Conservation (phyloP, 2,113 vertebrate genomes). For the Nothoprocta pentlandii region DNA sequence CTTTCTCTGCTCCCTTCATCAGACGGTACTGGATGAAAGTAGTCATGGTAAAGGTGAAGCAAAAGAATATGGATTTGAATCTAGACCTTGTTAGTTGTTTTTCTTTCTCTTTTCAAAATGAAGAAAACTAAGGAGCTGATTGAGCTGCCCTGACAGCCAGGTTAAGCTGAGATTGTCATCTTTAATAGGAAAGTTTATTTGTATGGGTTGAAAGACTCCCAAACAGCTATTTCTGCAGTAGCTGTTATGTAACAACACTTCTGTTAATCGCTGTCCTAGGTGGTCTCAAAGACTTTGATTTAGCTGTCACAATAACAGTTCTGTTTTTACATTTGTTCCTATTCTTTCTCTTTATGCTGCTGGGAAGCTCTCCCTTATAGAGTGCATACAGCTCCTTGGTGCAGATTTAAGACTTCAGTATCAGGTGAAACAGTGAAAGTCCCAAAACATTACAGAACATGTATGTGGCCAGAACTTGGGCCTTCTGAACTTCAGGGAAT, state of each 20-base stretch:
- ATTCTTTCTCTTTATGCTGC: neutral
- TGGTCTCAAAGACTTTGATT: neutral
- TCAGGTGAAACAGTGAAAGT: neutral
- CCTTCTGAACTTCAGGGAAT: rapidly evolving
- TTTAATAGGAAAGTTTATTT: neutral
- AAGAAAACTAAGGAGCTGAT: neutral
- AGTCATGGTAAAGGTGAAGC: neutral
- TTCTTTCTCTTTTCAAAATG: neutral
- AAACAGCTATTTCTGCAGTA: no score
- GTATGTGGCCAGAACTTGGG: neutral
- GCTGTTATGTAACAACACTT: neutral
- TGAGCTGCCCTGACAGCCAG: neutral
- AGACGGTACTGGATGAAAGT: neutral
- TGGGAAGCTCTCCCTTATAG: neutral
- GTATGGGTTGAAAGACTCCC: neutral
- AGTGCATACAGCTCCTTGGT: neutral
- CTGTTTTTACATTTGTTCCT: neutral
- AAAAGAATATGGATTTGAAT: neutral
- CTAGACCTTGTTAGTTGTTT: neutral
- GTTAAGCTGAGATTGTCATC: neutral
- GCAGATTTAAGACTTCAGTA: neutral
- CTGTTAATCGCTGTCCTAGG: neutral
- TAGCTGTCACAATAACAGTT: neutral
- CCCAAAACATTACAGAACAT: neutral
- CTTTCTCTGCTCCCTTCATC: neutral